These are phyloP conservation scores for Caenorhabditis plicata DNA, from an alignment of 2,888 invertebrate species.

Conservation along the genomic window DNA sequence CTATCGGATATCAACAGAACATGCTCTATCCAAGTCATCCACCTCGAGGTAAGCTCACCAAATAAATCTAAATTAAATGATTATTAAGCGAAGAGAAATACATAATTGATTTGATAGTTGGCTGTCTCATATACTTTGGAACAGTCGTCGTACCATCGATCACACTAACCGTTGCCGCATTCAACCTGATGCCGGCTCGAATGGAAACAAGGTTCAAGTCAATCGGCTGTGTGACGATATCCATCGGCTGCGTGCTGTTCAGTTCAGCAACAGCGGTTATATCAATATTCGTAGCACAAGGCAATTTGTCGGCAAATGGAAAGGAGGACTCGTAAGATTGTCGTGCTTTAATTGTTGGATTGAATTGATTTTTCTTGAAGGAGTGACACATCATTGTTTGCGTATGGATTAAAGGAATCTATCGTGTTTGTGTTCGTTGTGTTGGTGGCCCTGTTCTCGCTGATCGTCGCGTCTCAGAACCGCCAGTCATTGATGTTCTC, in stretches of 20 bases:
- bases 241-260: conserved; percentile 17
- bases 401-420: conserved; percentile 24
- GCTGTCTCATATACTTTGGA: conserved; percentile 25
- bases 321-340: conserved; percentile 17
- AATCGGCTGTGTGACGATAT: conserved; percentile 12
- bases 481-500: conserved; percentile 9
- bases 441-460: conserved; percentile 12
- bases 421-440: conserved; percentile 23
- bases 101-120: conserved; percentile 28
- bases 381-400: conserved; percentile 6
- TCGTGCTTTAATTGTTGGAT: not conserved
- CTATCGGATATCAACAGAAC: conserved; percentile 27
- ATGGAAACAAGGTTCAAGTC: conserved; percentile 5
- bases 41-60: too few relatives aligned
- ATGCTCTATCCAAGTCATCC: conserved; percentile 6
- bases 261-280: conserved; percentile 15
- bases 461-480: conserved; percentile 16
- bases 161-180: conserved; percentile 15
- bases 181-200: not conserved
- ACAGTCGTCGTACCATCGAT: conserved; percentile 30
- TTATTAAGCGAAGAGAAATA: conserved; percentile 27
- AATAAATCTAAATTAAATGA: too few relatives aligned
- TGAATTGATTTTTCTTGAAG: not conserved
- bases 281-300: conserved; percentile 20
- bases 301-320: conserved; percentile 15